phyloP scores from a whole-genome alignment of 2,797 vertebrate genomes.

The Acrocephalus scirpaceus region DNA sequence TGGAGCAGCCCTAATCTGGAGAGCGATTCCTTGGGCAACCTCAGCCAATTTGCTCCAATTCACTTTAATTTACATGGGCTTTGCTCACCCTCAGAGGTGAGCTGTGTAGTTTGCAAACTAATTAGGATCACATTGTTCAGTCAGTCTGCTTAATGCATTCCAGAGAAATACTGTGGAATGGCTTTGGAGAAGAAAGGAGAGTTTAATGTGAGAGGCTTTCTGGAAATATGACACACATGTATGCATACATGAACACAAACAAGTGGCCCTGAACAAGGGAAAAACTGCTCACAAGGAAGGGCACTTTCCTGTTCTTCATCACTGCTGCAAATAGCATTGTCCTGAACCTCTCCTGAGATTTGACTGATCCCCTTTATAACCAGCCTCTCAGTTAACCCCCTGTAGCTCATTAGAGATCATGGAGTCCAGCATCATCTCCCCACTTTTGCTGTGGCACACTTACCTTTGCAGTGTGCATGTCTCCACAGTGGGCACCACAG shows the following conservation, averaged over 20 bases:
- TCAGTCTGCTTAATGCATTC: not conserved
- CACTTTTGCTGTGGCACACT: not conserved
- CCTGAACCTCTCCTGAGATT: not conserved
- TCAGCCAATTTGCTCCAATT: not conserved
- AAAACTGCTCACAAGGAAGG: not conserved
- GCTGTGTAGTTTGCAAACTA: not conserved
- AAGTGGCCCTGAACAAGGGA: not conserved
- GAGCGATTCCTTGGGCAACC: not conserved
- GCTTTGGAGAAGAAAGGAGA: not conserved
- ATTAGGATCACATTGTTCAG: conserved; percentile 12
- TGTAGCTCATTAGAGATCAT: fast-evolving
- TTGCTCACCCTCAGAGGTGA: conserved; percentile 5
- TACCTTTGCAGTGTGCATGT: fast-evolving
- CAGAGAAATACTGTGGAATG: not conserved
- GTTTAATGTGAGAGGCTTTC: not conserved
- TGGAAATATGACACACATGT: not conserved
- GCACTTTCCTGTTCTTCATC: not conserved
- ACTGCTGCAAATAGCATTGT: not conserved
- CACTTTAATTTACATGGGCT: not conserved
- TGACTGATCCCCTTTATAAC: not conserved
- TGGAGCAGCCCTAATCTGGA: not conserved
- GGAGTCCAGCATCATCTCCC: not conserved
- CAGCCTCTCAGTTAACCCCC: not conserved
- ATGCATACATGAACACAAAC: not conserved
- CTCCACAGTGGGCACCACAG: fast-evolving